These are phyloP conservation scores for Deilephila porcellus DNA, from an alignment of 2,888 invertebrate species.

Conservation along the genomic window DNA sequence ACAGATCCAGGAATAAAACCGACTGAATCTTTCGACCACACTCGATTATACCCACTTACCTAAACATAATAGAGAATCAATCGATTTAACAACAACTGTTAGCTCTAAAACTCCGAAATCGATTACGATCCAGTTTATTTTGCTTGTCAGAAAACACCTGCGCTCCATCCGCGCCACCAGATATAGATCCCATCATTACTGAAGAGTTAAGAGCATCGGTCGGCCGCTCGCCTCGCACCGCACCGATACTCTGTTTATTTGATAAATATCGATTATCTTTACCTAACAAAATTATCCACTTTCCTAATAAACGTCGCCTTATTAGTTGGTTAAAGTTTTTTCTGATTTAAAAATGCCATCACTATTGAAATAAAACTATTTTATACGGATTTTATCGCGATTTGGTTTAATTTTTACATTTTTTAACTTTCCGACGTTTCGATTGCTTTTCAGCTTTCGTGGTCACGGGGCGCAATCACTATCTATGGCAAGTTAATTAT, in stretches of 20 bases:
- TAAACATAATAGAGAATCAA: conserved; percentile 62
- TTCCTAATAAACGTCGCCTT: background rate
- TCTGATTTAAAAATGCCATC: background rate
- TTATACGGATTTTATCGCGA: no score
- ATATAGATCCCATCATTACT: conserved; percentile 77
- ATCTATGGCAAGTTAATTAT: no score
- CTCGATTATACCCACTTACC: conserved; percentile 59
- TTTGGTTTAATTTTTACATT: no score
- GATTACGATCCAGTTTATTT: conserved; percentile 80
- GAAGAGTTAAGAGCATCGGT: conserved; percentile 43
- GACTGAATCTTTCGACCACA: conserved; percentile 54
- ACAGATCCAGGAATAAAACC: conserved; percentile 46
- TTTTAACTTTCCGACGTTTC: no score
- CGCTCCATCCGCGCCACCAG: conserved; percentile 67
- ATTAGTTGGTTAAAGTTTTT: background rate
- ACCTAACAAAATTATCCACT: conserved; percentile 51
- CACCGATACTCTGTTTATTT: conserved; percentile 57
- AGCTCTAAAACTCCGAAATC: conserved; percentile 73
- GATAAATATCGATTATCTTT: conserved; percentile 57
- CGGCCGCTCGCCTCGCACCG: background rate
- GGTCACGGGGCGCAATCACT: no score
- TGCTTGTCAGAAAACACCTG: conserved; percentile 79
- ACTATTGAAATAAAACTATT: no score
- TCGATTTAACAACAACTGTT: conserved; percentile 67
- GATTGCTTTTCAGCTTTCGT: no score